Evolutionary conservation across 92 coral and sea anemone species (phyloP), one percentile per base, ranked within the genome.

Genomic region (Metridium senile): DNA sequence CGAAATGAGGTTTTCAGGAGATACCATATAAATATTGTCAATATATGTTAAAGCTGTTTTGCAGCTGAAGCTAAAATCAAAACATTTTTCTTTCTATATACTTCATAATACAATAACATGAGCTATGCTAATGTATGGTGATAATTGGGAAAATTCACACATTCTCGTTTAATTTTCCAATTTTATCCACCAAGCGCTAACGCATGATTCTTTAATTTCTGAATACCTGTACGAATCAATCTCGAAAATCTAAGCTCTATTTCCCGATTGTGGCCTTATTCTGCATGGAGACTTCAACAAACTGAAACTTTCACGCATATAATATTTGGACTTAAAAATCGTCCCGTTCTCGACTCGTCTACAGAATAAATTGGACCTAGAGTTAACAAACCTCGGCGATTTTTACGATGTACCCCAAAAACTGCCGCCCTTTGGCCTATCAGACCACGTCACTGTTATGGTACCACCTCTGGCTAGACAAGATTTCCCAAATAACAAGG

Each of bases 401-500:
- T 67, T 45, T 47, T 83, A 83, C 70, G 82, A 83, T 39, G 43
- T 43, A 27, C 77, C 82, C 13, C 57, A 29, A 22, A 71, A 71
- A 43, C 47, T 71, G 11, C 27, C 79, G 11, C 72, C 65, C 0
- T 71, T 80, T 66, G 72, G 82, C 27, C 79, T 84, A 26, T 76
- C 83, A 29, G 83, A 70, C 70, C 83, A 77, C 64, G 83, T 63
- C 11, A 78, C 75, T n/a, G 58, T 78, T 26, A 57, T 22, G 18
- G 81, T 71, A 26, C 30, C 23, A 66, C 70, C 82, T n/a, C 28
- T 47, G 63, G 70, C 53, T 6, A 53, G 84, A 26, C 29, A 26
- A 17, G 58, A 84, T 26, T 65, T 66, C 35, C 70, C 88, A 35
- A 51, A 27, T 22, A 34, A 33, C 25, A 84, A 77, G 62, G 26